Evolutionary conservation across 2,797 vertebrate genomes (phyloP).

Genomic region (Apogon hyalosoma): DNA sequence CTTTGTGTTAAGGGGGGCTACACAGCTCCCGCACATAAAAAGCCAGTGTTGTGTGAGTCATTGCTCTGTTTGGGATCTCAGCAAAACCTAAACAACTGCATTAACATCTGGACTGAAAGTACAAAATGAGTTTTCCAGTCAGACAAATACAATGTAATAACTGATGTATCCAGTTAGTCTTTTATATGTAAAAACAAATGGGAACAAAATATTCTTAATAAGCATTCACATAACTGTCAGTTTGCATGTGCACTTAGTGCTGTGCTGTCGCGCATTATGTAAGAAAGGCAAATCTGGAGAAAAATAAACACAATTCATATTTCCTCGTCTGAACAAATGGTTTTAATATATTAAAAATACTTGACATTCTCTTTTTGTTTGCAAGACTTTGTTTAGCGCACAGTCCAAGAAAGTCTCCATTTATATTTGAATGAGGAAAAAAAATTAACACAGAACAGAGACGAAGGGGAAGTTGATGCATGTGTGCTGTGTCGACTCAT

Average conservation of each 20-base stretch:
- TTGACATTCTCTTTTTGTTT: background rate
- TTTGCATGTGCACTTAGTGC: background rate
- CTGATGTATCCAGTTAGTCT: background rate
- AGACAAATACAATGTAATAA: background rate
- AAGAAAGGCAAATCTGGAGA: background rate
- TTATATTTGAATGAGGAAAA: too few relatives aligned
- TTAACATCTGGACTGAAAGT: conserved; percentile 13
- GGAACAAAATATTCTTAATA: background rate
- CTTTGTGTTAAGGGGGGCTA: too few relatives aligned
- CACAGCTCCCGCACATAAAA: background rate
- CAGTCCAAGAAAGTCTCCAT: background rate
- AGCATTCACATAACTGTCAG: background rate
- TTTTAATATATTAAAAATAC: conserved; percentile 14
- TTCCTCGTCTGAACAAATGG: conserved; percentile 14
- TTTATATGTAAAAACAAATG: background rate
- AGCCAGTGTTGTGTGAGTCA: conserved; percentile 3
- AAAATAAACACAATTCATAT: background rate
- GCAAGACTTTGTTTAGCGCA: conserved; percentile 4
- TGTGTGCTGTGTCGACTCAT: conserved; percentile 4
- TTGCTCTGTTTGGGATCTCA: conserved; percentile 28
- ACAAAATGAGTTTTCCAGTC: background rate
- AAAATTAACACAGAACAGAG: background rate
- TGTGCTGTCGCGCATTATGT: background rate
- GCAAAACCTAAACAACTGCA: conserved; percentile 9
- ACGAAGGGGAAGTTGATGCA: conserved; percentile 5